Evolutionary conservation across 2,113 vertebrate genomes (phyloP).

Genomic region (Corythaeola cristata): DNA sequence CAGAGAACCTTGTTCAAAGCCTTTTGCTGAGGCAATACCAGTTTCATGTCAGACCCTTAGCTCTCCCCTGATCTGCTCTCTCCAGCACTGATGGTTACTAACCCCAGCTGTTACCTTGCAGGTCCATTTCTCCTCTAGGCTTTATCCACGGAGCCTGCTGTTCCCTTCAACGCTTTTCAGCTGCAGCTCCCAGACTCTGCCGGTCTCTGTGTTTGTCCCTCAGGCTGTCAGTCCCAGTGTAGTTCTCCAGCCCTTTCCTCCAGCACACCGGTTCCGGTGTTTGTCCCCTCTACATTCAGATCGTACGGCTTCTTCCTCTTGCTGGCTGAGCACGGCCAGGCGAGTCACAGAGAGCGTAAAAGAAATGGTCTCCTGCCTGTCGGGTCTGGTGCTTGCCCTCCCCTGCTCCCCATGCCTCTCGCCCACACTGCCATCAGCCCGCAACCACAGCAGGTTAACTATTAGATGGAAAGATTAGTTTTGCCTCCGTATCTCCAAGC

Average conservation of each 20-base stretch:
- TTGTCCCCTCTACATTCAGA: background rate
- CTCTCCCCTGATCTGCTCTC: background rate
- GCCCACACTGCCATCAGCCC: background rate
- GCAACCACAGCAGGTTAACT: background rate
- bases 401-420: background rate
- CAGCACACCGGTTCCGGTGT: background rate
- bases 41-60: background rate
- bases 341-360: fast-evolving
- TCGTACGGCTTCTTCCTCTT: background rate
- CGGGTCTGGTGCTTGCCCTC: background rate
- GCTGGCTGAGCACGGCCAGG: background rate
- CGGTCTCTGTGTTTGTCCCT: background rate
- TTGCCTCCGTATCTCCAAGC: background rate
- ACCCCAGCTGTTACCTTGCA: background rate
- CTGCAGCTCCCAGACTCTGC: background rate
- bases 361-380: background rate
- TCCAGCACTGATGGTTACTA: background rate
- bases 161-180: background rate
- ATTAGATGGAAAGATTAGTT: background rate
- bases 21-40: background rate
- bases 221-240: background rate
- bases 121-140: background rate
- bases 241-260: slow-evolving; percentile 35
- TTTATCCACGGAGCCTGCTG: background rate
- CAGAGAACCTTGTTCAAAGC: background rate